Percentiles rank a stretch among this genome's conserved stretches.
phyloP scores from a whole-genome alignment of 2,113 vertebrate genomes.

The Anoura caudifer region DNA sequence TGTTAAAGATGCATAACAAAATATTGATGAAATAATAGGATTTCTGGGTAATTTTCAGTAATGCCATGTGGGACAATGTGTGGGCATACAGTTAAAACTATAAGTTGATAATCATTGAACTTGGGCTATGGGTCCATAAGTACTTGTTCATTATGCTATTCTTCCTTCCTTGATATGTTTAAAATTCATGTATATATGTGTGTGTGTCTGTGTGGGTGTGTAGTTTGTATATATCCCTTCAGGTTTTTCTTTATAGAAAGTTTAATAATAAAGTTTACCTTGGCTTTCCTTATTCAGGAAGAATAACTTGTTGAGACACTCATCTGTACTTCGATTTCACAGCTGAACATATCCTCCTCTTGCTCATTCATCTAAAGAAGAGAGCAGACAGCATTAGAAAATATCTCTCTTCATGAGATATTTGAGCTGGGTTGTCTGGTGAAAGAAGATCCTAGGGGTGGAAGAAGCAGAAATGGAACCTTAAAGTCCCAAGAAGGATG shows the following conservation, averaged over 20 bases:
- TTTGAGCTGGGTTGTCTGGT: background rate
- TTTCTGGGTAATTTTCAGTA: background rate
- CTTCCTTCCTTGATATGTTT: background rate
- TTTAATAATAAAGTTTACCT: background rate
- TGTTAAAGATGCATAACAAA: background rate
- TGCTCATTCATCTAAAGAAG: background rate
- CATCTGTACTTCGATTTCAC: background rate
- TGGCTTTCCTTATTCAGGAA: background rate
- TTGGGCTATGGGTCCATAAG: background rate
- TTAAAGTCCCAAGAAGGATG: background rate
- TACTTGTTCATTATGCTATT: background rate
- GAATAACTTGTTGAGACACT: background rate
- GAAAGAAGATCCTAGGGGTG: background rate
- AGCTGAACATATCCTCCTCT: background rate
- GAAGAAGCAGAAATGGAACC: background rate
- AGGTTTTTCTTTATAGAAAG: background rate
- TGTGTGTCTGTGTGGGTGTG: too few species aligned
- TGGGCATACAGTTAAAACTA: background rate
- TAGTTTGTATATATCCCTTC: background rate
- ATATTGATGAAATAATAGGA: background rate
- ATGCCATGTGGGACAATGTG: background rate
- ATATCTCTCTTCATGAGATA: background rate
- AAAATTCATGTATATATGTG: background rate
- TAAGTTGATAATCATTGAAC: background rate
- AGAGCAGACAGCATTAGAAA: background rate